Evolutionary conservation across 2,797 vertebrate genomes (phyloP).

Genomic region (Epinephelus coioides): DNA sequence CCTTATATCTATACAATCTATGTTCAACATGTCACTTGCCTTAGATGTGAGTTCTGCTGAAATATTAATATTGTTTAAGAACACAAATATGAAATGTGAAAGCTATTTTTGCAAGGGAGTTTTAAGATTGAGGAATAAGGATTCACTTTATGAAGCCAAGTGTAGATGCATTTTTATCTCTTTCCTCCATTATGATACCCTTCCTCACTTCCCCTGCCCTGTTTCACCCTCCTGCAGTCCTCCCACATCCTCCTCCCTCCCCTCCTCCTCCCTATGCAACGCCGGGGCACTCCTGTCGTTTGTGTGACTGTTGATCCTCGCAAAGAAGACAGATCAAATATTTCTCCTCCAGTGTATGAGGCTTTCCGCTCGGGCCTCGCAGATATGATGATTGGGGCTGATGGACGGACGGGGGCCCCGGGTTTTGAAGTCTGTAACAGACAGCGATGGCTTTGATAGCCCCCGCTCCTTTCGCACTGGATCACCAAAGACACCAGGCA

Average conservation of each 20-base stretch:
- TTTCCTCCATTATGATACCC: conserved; percentile 40
- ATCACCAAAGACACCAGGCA: conserved; percentile 86
- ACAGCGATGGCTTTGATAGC: conserved; percentile 88
- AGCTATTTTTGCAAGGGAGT: no score
- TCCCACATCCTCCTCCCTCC: conserved; percentile 55
- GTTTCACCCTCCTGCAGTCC: conserved; percentile 37
- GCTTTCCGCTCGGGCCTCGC: conserved; percentile 80
- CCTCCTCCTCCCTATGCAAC: conserved; percentile 22
- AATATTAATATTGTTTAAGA: conserved; percentile 8
- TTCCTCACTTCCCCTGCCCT: conserved; percentile 43
- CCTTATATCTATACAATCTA: background rate
- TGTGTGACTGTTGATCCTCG: conserved; percentile 86
- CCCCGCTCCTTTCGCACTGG: conserved; percentile 75
- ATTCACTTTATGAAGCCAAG: conserved; percentile 42
- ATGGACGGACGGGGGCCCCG: conserved; percentile 80
- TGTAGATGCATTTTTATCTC: conserved; percentile 34
- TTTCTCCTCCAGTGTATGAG: conserved; percentile 83
- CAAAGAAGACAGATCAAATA: conserved; percentile 90
- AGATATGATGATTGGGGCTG: conserved; percentile 86
- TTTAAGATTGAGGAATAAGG: background rate
- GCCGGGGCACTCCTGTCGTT: conserved; percentile 66
- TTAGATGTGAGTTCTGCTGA: background rate
- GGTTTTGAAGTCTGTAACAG: conserved; percentile 88
- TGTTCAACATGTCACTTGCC: background rate
- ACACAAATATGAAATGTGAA: background rate